Conservation (phyloP, 2,113 vertebrate genomes). For the Barnardius zonarius region DNA sequence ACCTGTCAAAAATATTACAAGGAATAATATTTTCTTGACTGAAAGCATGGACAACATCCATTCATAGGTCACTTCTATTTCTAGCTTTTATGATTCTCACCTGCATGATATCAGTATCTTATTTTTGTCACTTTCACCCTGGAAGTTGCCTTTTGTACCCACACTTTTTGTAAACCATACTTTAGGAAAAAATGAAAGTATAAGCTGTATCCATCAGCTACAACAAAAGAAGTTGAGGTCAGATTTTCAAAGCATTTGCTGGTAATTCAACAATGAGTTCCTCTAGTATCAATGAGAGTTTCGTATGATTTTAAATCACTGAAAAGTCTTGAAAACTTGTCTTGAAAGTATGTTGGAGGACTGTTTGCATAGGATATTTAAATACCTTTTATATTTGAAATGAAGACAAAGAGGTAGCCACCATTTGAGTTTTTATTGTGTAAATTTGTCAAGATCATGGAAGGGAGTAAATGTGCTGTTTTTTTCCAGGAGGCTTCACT, state of each 20-base stretch:
- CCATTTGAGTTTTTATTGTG: not conserved
- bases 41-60: not conserved
- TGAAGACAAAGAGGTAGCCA: not conserved
- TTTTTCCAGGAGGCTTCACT: slow-evolving; percentile 82
- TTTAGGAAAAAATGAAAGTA: not conserved
- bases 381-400: not conserved
- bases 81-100: not conserved
- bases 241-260: not conserved
- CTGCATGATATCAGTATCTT: not conserved
- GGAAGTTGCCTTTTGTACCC: not conserved
- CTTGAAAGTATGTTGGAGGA: not conserved
- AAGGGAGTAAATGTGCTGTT: not conserved
- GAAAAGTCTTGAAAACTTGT: not conserved
- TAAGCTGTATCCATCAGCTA: not conserved
- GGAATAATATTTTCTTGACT: not conserved
- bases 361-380: not conserved
- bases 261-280: not conserved
- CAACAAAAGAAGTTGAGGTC: not conserved
- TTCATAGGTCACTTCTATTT: not conserved
- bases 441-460: not conserved
- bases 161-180: not conserved
- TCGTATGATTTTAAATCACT: not conserved
- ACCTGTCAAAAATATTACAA: not conserved
- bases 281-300: not conserved
- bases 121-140: not conserved